Base-by-base conservation (phyloP, 2,113 vertebrate species). In the Ochotona princeps region DNA sequence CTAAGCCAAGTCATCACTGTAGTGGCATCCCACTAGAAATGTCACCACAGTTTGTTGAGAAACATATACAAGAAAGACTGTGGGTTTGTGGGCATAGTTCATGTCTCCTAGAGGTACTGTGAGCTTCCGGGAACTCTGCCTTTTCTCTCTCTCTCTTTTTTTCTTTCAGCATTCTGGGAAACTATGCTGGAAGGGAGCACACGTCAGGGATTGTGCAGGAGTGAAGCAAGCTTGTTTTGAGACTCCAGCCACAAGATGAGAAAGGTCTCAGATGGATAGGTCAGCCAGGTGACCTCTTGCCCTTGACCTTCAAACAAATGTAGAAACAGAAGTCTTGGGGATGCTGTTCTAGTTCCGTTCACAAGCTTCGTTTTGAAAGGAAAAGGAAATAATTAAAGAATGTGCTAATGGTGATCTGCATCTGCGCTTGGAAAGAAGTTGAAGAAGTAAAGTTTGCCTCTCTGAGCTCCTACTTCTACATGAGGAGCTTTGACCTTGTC, bases 151-250 rank as follows among this genome's bases (percentile, higher is more conserved):
- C 54, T 57, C 54, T 73, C 15, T 25, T 3, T 66, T 66, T 80
- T 86, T 3, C 17, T 25, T 38, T 93, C 76, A 28, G 9, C 7
- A 44, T 73, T 49, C 60, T 90, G 84, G 87, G 88, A 95, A 91
- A 95, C 49, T 14, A 60, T 90, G 85, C 93, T 92, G 67, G 84
- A 80, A 94, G 92, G 93, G 82, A 95, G 23, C 17, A 35, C 28
- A 70, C 92, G 87, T 96, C 89, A 25, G 73, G 95, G 87, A 75
- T 1, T 57, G 74, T 61, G 73, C 8, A 38, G 35, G 63, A 28
- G 90, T 25, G 30, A 74, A 74, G 63, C 54, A 25, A 74, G 65
- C 44, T 20, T 0, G 2, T 13, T 60, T 76, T 65, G 76, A 82
- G 78, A 85, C 51, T 81, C 74, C 87, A 61, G 83, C 67, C 44